Percentiles rank a stretch among this genome's conserved stretches.
phyloP scores from a whole-genome alignment of 2,113 vertebrate genomes.

The Pteropus alecto region DNA sequence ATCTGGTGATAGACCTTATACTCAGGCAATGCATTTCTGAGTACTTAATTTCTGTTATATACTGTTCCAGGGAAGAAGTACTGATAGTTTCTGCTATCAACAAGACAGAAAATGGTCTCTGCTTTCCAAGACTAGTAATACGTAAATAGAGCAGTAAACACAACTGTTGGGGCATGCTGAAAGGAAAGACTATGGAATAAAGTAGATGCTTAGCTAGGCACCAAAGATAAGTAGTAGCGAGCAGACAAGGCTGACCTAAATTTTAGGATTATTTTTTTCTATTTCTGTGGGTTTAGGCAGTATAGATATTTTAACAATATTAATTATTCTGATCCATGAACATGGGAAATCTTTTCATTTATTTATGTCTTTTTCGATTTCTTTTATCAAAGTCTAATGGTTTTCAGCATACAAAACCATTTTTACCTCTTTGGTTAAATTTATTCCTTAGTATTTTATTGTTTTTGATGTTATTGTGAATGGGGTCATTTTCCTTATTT shows the following conservation, averaged over 20 bases:
- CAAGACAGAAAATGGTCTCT: background rate
- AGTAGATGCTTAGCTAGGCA: background rate
- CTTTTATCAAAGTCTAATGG: background rate
- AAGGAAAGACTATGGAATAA: background rate
- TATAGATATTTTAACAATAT: background rate
- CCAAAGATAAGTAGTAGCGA: background rate
- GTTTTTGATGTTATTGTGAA: background rate
- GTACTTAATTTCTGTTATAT: background rate
- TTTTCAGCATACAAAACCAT: background rate
- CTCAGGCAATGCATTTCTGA: background rate
- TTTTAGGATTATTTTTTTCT: background rate
- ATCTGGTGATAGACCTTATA: background rate
- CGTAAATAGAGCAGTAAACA: background rate
- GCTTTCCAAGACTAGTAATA: background rate
- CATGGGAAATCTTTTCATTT: background rate
- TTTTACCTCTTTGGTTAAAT: background rate
- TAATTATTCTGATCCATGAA: background rate
- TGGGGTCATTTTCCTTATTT: background rate
- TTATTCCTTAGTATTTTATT: background rate
- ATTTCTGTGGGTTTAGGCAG: background rate
- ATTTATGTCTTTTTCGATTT: background rate
- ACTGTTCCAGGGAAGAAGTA: background rate
- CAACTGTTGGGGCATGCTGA: background rate
- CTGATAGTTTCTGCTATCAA: background rate
- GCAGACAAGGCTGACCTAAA: background rate